Percentiles rank a stretch among this genome's conserved stretches.
phyloP scores from a whole-genome alignment of 1,140 invertebrate genomes.

The Cyrtorhinus lividipennis region DNA sequence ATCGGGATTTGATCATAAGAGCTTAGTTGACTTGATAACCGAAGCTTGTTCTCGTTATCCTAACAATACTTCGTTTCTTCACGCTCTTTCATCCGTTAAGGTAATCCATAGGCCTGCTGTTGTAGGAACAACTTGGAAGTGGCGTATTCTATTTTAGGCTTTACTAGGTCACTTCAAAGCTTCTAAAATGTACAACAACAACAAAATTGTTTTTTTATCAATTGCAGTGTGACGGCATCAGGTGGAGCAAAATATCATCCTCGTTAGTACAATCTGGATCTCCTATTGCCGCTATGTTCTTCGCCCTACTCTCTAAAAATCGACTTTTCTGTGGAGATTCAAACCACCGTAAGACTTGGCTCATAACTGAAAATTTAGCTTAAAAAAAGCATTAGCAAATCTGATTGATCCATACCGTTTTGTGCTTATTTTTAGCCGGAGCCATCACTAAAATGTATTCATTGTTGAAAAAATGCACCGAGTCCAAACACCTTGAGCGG shows the following conservation, averaged over 20 bases:
- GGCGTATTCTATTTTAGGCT: too few relatives aligned
- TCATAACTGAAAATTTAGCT: not conserved
- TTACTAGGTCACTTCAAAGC: too few relatives aligned
- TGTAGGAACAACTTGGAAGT: too few relatives aligned
- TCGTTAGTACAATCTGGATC: not conserved
- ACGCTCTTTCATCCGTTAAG: slow-evolving; percentile 29
- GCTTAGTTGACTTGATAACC: slow-evolving; percentile 3
- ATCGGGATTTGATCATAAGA: not conserved
- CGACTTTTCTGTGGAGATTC: slow-evolving; percentile 11
- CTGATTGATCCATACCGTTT: not conserved
- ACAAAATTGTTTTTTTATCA: too few relatives aligned
- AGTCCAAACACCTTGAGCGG: slow-evolving; percentile 24
- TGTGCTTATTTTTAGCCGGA: not conserved
- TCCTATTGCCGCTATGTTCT: not conserved
- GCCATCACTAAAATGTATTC: not conserved
- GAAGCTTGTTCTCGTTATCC: slow-evolving; percentile 35
- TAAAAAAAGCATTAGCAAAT: not conserved
- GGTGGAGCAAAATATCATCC: not conserved
- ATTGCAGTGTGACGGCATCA: not conserved
- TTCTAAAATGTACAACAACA: too few relatives aligned
- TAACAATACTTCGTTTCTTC: slow-evolving; percentile 40
- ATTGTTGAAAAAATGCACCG: not conserved
- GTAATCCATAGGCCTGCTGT: too few relatives aligned
- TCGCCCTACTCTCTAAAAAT: not conserved
- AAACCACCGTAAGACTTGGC: not conserved